Base-by-base conservation (phyloP, 2,797 vertebrate genomes). In the Esox lucius region DNA sequence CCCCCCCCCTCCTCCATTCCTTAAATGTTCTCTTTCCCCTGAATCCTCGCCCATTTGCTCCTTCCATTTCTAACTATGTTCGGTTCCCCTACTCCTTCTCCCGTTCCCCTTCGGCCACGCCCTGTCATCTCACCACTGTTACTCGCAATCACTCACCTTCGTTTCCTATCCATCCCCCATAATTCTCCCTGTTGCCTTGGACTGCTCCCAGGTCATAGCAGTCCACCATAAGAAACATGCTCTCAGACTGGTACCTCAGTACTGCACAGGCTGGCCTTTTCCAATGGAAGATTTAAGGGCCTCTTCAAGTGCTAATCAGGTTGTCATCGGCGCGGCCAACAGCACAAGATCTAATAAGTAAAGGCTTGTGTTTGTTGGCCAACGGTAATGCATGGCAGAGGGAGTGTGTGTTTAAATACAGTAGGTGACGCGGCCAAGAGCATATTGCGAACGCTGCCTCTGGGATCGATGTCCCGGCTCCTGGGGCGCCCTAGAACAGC, bases 251-350 rank as follows among this genome's bases (percentile, higher is more conserved):
- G 12, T 13, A 46, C 42, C 4, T 46, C 42, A 2, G 9, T 46
- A 46, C 7, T 46, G 42, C 42, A 46, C 42, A 46, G 3, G 12
- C 42, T 42, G 42, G 42, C 12, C 42, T 16, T 39, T 84, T 84
- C 77, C 80, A 78, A 84, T 83, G 77, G 83, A 86, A 90, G 88
- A 93, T 91, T 90, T 89, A 90, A 82, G 83, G 84, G 86, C 82
- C 86, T 81, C 85, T 91, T 90, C 88, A 90, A 90, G 90, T 88
- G 88, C 87, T 94, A 93, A 93, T 94, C 91, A 92, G 87, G 84
- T 92, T 92, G 89, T 93, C 93, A 91, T 91, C 85, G 71, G 66
- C 84, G 87, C 81, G 85, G 90, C 86, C 88, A 88, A 90, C 92
- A 91, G 92, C 85, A 87, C 86, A 90, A 75, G 81, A 80, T 9